Evolutionary conservation across 1,140 invertebrate species (phyloP).

Genomic region (Aphidius gifuensis): DNA sequence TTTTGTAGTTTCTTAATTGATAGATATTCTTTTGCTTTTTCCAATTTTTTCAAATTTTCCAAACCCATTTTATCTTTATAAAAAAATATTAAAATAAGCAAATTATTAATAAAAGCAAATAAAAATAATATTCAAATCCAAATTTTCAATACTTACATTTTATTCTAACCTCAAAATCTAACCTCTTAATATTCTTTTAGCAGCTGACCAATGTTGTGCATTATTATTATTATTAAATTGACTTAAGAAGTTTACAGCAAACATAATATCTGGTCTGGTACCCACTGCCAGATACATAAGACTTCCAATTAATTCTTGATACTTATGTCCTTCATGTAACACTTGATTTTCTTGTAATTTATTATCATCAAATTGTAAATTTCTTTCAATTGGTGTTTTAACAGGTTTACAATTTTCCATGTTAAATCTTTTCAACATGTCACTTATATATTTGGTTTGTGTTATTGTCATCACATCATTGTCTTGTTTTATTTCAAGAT

Average conservation of each 20-base stretch:
- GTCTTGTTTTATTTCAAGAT: conserved; percentile 14
- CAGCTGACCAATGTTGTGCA: conserved; percentile 26
- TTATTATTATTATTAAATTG: conserved; percentile 30
- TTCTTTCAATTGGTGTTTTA: conserved; percentile 30
- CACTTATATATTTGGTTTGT: conserved; percentile 22
- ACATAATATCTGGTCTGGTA: conserved; percentile 52
- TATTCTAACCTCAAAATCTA: no score
- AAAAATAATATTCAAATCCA: no score
- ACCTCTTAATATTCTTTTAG: conserved; percentile 26
- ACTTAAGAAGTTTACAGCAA: conserved; percentile 38
- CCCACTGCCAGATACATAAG: conserved; percentile 48
- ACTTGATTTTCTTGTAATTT: conserved; percentile 12
- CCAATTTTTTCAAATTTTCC: no score
- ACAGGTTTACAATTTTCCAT: conserved; percentile 30
- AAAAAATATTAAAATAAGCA: no score
- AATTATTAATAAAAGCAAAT: no score
- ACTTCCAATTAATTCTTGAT: conserved; percentile 43
- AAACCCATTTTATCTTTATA: no score
- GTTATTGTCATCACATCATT: conserved; percentile 4
- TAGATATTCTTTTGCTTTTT: no score
- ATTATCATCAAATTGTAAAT: conserved; percentile 14
- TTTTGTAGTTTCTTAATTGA: no score
- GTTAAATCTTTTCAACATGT: conserved; percentile 17
- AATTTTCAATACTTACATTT: no score
- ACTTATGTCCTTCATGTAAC: conserved; percentile 21